Percentiles rank a stretch among this genome's conserved stretches.
Conservation (phyloP, 1,140 invertebrate species). For the Papilio dardanus region DNA sequence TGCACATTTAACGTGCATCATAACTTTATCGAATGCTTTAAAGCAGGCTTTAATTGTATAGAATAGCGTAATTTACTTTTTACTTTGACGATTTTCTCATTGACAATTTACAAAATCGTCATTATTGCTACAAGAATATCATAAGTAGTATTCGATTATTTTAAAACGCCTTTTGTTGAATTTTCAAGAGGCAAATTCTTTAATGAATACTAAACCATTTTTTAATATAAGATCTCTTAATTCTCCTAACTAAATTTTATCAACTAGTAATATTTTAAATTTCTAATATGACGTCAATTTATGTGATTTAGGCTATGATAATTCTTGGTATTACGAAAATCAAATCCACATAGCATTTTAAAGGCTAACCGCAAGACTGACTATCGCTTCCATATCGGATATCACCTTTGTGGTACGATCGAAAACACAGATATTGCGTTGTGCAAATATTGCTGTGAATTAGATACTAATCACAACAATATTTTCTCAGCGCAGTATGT, state of each 20-base stretch:
- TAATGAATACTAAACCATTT: too few relatives aligned
- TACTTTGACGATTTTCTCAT: too few relatives aligned
- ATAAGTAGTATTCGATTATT: too few relatives aligned
- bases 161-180: too few relatives aligned
- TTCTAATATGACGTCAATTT: not conserved
- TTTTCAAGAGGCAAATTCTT: too few relatives aligned
- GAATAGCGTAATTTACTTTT: too few relatives aligned
- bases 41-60: not conserved
- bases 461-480: not conserved
- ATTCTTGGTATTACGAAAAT: not conserved
- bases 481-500: too few relatives aligned
- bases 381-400: constrained; percentile 3
- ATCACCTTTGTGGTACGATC: not conserved
- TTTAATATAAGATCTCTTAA: too few relatives aligned
- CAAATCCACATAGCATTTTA: not conserved
- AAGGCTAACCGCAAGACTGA: constrained; percentile 4
- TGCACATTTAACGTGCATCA: constrained; percentile 9
- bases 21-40: not conserved
- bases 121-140: too few relatives aligned
- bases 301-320: not conserved
- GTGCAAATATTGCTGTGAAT: not conserved
- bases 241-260: not conserved
- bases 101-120: too few relatives aligned
- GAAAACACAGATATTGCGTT: constrained; percentile 3
- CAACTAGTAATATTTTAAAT: not conserved